Evolutionary conservation across 2,888 invertebrate species (phyloP), one percentile per base, ranked within the genome.

Genomic region (Automeris io): DNA sequence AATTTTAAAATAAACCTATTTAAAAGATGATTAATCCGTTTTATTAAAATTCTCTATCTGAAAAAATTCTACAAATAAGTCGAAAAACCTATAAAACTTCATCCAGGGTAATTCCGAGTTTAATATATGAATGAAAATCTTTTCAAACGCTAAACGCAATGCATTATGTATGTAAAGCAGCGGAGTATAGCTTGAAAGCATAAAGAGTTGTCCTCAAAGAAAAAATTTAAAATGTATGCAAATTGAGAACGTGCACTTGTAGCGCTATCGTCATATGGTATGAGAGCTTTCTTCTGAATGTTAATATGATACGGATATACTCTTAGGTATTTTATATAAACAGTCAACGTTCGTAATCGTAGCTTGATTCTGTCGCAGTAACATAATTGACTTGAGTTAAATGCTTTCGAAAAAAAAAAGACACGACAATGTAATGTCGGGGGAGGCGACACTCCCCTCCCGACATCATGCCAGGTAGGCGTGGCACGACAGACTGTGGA

Each of bases 171-270:
- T 3, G 3, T 26, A 29, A 29, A 29, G 11, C 16, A 29, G 16
- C 29, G n/a, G n/a, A n/a, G n/a, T 5, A 29, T 16, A 29, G 16
- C n/a, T 16, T 16, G 8, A n/a, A 16, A 29, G 16, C 29, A 16
- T 26, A 29, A 29, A 29, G 9, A 8, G 29, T 2, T 16, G 29
- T 29, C 8, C 8, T 29, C 39, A 39, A 39, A 47, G 51, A 29
- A 41, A 50, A n/a, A 53, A 54, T 62, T 55, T 54, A 42, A 57
- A 64, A 66, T 60, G 43, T 54, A 66, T 60, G 66, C 51, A 61
- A 65, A 65, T 62, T 54, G 42, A 45, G 31, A 8, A n/a, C n/a
- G n/a, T 16, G 29, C 29, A 29, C 29, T 29, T 16, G 16, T 29
- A 16, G n/a, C 16, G 13, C n/a, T 8, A 13, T 29, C 16, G 16